A percentile compares a stretch with the other conserved stretches of the same genome.
These are phyloP conservation scores for Elegia similella DNA, from an alignment of 2,888 invertebrate species.

Conservation along the genomic window DNA sequence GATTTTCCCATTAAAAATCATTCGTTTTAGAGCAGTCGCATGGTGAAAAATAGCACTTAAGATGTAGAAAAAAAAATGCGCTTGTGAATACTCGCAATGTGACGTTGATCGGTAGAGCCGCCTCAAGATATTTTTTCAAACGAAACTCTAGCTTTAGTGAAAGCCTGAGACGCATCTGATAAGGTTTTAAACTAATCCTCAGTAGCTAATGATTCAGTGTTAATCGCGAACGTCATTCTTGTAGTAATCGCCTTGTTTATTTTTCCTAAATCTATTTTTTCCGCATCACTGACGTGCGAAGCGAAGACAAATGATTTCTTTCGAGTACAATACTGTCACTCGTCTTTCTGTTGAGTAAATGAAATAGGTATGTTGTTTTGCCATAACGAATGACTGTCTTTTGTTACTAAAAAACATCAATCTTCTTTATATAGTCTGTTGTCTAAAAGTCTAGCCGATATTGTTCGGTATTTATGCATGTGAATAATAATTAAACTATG, in stretches of 20 bases:
- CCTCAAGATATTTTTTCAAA: no score
- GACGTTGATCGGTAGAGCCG: no score
- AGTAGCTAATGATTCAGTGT: no score
- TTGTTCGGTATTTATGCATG: neutral
- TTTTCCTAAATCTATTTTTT: neutral
- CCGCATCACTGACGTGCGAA: neutral
- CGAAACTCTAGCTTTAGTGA: no score
- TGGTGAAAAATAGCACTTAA: no score
- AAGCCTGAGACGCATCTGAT: no score
- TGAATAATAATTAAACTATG: neutral
- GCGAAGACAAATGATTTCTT: neutral
- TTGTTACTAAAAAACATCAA: neutral
- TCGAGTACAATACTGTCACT: neutral
- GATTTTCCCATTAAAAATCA: no score
- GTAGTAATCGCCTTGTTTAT: neutral
- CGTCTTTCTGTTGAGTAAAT: neutral
- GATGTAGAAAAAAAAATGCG: no score
- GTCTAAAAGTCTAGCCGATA: no score
- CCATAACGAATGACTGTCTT: neutral
- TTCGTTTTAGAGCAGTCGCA: no score
- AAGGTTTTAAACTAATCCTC: no score
- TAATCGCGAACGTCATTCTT: neutral
- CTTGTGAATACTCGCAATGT: no score
- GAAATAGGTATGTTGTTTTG: neutral
- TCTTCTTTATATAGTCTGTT: neutral